Evolutionary conservation across 2,797 vertebrate species (phyloP), one percentile per base, ranked within the genome.

Genomic region (Trachops cirrhosus): DNA sequence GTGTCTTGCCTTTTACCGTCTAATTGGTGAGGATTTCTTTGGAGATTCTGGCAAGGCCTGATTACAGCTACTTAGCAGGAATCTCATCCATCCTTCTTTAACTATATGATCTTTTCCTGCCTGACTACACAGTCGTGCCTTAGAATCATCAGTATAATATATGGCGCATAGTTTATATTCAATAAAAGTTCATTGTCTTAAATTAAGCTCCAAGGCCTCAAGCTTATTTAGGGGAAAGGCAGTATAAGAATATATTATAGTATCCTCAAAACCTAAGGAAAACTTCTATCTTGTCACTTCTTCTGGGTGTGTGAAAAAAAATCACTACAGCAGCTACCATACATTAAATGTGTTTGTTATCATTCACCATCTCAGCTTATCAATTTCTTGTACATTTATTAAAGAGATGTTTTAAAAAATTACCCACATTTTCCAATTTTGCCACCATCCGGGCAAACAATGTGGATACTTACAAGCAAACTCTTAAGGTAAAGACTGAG

Each of bases 381-480:
- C 0, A 24, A 50, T 71, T 82, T 68, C 37, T 73, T 96, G 57
- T 52, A 71, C 89, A n/a, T 89, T 78, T 92, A 77, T 91, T 91
- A 92, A 93, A 71, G 46, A 70, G 15, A 77, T 4, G 21, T 80
- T 84, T 10, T 12, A 32, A 57, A 75, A 77, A 0, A 2, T 16
- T 48, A 71, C 18, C 37, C 68, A 92, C 77, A 79, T 32, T 46
- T 71, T 95, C 39, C 32, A 73, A n/a, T 50, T 84, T 41, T 88
- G 75, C 29, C 15, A 84, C 74, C 41, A 73, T 94, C 84, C 93
- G 3, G 62, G 62, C 83, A 74, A 89, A 85, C 59, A 96, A 90
- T 54, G 22, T 39, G 74, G 95, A 92, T 89, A 97, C 96, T 97
- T 95, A 74, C 32, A 85, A 16, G 26, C 18, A 88, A 89, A 50